Evolutionary conservation across 2,888 invertebrate genomes (phyloP).

Genomic region (Priocnemis perturbator): DNA sequence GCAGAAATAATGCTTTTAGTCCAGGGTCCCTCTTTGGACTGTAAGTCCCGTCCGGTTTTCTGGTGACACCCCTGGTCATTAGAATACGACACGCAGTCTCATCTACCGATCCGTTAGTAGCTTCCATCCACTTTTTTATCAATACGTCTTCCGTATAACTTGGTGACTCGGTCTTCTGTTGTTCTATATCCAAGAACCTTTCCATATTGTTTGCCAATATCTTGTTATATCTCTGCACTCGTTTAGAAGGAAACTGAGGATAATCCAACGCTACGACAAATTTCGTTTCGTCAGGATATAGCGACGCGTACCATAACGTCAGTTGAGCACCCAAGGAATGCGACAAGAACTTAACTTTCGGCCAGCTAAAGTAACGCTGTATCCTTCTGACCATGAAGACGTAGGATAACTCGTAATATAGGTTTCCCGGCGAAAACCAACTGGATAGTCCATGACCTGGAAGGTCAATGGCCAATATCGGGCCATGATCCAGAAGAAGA

Average conservation of each 20-base stretch:
- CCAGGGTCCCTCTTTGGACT: slow-evolving; percentile 82
- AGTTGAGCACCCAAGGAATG: slow-evolving; percentile 84
- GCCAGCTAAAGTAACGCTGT: slow-evolving; percentile 78
- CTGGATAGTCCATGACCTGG: slow-evolving; percentile 83
- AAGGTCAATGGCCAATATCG: slow-evolving; percentile 81
- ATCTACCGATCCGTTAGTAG: slow-evolving; percentile 50
- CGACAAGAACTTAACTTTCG: slow-evolving; percentile 81
- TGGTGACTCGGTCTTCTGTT: slow-evolving; percentile 47
- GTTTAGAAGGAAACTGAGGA: slow-evolving; percentile 64
- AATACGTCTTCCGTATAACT: slow-evolving; percentile 80
- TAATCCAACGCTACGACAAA: slow-evolving; percentile 79
- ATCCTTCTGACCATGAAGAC: slow-evolving; percentile 77
- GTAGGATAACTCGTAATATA: slow-evolving; percentile 75
- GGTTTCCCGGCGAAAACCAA: slow-evolving; percentile 80
- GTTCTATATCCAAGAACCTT: slow-evolving; percentile 75
- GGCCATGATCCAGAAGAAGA: slow-evolving; percentile 75
- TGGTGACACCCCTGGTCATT: slow-evolving; percentile 53
- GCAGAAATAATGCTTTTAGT: slow-evolving; percentile 77
- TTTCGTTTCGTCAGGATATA: slow-evolving; percentile 80
- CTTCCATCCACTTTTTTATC: slow-evolving; percentile 74
- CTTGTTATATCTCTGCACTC: slow-evolving; percentile 15
- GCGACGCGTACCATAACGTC: slow-evolving; percentile 79
- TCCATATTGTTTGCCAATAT: slow-evolving; percentile 73
- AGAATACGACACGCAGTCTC: slow-evolving; percentile 52
- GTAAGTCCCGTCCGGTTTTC: slow-evolving; percentile 75